Evolutionary conservation across 2,113 vertebrate species (phyloP).

Genomic region (Psammodynastes pulverulentus): DNA sequence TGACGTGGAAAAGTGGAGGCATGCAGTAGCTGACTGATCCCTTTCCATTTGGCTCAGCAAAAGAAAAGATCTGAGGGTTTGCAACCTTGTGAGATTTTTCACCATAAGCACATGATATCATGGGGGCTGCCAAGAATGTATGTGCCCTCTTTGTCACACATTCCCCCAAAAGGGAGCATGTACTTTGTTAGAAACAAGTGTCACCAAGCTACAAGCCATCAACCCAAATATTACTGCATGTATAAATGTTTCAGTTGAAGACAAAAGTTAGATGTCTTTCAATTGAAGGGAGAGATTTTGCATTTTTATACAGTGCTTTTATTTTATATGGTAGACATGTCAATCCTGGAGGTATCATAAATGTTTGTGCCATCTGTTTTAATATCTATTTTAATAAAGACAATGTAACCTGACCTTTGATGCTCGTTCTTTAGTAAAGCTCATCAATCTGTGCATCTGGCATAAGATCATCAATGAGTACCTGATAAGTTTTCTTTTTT

Average conservation of each 20-base stretch:
- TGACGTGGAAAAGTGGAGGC: neutral
- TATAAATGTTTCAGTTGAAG: constrained; percentile 13
- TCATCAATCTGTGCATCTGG: constrained; percentile 56
- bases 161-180: neutral
- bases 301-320: constrained; percentile 36
- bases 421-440: constrained; percentile 53
- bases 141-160: neutral
- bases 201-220: neutral
- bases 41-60: neutral
- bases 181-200: neutral
- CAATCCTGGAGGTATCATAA: constrained; percentile 46
- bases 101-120: neutral
- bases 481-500: constrained; percentile 29
- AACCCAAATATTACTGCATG: neutral
- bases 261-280: neutral
- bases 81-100: neutral
- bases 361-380: constrained; percentile 61
- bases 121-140: neutral
- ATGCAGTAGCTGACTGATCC: neutral
- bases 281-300: neutral
- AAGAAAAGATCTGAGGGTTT: neutral
- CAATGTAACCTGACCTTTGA: constrained; percentile 55
- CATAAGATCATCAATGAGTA: constrained; percentile 37
- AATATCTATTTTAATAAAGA: constrained; percentile 54
- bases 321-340: constrained; percentile 33